Base-by-base conservation (phyloP, 2,888 invertebrate species). In the Ferdinandea cuprea region DNA sequence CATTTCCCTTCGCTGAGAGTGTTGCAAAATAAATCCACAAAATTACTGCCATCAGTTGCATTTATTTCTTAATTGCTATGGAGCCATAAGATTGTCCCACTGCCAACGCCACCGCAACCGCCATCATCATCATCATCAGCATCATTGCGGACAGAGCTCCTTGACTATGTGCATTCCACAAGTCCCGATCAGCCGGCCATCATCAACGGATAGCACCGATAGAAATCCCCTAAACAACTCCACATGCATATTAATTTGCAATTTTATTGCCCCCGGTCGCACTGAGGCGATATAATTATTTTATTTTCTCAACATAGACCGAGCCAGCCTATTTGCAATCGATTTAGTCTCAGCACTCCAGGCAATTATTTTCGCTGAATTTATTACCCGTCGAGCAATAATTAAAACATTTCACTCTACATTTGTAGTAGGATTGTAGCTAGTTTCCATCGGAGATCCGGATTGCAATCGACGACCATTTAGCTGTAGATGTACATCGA, bases 351-450 rank as follows among this genome's bases (percentile, higher is more conserved):
- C 72, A 72, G 68, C 54, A 52, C 72, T 37, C 52, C 52, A 32
- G 8, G 78, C 63, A 78, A 83, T 78, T 78, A 78, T 68, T 78
- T 83, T 19, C 9, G 35, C 25, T 15, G 54, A 83, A 78, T 83
- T 83, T 78, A 83, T 56, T 83, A 35, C 83, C 66, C 78, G 83
- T 19, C 83, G 78, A 73, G 83, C 72, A 78, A 78, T 83, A 83
- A 83, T 83, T 83, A 83, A 83, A 83, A 83, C 83, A 78, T 83
- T 83, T 83, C 83, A 83, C 83, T 78, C 72, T 17, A 61, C 28
- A 81, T 83, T 77, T 37, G 78, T 76, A 52, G 54, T 76, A 52
- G 54, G 59, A 59, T 3, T 37, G 35, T 44, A 32, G 30, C 2
- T 13, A n/a, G 17, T 28, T 19, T 42, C 48, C 19, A 35, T 6